Evolutionary conservation across 2,797 vertebrate species (phyloP), one percentile per base, ranked within the genome.

Genomic region (Sebastes melanostomus): DNA sequence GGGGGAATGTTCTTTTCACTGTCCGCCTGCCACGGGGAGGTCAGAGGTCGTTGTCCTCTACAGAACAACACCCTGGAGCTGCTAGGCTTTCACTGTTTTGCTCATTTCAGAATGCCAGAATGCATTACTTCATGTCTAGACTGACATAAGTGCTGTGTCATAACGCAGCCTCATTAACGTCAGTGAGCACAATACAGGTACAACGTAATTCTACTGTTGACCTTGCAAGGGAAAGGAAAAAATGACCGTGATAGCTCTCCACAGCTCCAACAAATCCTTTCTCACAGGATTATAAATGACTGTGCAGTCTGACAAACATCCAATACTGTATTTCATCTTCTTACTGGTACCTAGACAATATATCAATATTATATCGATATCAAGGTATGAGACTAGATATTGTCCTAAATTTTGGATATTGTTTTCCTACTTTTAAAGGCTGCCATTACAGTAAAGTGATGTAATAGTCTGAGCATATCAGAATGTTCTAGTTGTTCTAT

Each of bases 31-130:
- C 20, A 30, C 22, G 22, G 4, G 3, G 22, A 52, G 71, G 67
- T 76, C 67, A 77, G 65, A 61, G 73, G 73, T 77, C 55, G 81
- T 60, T 54, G 50, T 80, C 46, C 32, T 61, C 22, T 8, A 5
- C 12, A 55, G 58, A 54, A 27, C 18, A 66, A 8, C 38, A 36
- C 16, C 30, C 12, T 36, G 16, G n/a, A 25, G 60, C 38, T 32
- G 12, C 30, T 6, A 8, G 13, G 32, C 13, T 52, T 63, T 34
- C 8, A 9, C 30, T 69, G 3, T 63, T 65, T 66, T 27, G 3
- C 36, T 30, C 13, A 30, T 30, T 69, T 66, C 12, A 67, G 2
- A 1, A 38, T 38, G 12, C 30, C 25, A 25, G 4, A 69, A 63
- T 29, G 11, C 42, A 52, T 38, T 42, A 34, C 38, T 16, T 54